A percentile compares a stretch with the other conserved stretches of the same genome.
Conservation (phyloP, 2,888 invertebrate genomes). For the Celastrina argiolus region DNA sequence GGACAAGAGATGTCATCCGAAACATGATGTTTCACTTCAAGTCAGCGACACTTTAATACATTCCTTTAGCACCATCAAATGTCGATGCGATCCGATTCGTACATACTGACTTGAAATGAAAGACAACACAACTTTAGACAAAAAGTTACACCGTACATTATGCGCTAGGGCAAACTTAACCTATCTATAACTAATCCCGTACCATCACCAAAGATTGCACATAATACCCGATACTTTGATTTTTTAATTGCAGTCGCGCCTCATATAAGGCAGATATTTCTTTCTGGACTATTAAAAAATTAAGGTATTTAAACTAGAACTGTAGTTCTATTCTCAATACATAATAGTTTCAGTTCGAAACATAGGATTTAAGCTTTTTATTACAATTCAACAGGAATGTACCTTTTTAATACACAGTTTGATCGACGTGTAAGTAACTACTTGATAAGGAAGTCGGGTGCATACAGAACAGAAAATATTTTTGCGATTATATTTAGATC, state of each 20-base stretch:
- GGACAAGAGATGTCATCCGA: conserved; percentile 74
- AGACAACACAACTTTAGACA: conserved; percentile 42
- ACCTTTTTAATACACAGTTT: not conserved
- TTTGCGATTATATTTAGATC: not conserved
- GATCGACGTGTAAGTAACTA: not conserved
- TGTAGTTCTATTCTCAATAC: not conserved
- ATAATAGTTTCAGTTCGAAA: not conserved
- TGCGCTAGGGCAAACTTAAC: conserved; percentile 44
- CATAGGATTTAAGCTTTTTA: conserved; percentile 29
- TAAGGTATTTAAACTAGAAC: conserved; percentile 66
- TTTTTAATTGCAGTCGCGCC: conserved; percentile 76
- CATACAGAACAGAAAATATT: not conserved
- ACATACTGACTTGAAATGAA: conserved; percentile 72
- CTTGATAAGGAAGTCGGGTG: not conserved
- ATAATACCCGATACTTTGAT: conserved; percentile 88
- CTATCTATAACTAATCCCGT: conserved; percentile 69
- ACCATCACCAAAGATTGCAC: conserved; percentile 89
- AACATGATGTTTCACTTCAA: conserved; percentile 71
- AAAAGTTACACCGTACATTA: conserved; percentile 30
- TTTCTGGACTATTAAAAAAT: conserved; percentile 72
- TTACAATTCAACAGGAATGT: conserved; percentile 1
- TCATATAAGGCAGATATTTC: conserved; percentile 50
- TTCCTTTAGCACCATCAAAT: conserved; percentile 58
- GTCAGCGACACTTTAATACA: conserved; percentile 50
- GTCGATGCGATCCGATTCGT: conserved; percentile 40